These are phyloP conservation scores for Cyclopterus lumpus DNA, from an alignment of 2,797 vertebrate genomes.

Conservation along the genomic window DNA sequence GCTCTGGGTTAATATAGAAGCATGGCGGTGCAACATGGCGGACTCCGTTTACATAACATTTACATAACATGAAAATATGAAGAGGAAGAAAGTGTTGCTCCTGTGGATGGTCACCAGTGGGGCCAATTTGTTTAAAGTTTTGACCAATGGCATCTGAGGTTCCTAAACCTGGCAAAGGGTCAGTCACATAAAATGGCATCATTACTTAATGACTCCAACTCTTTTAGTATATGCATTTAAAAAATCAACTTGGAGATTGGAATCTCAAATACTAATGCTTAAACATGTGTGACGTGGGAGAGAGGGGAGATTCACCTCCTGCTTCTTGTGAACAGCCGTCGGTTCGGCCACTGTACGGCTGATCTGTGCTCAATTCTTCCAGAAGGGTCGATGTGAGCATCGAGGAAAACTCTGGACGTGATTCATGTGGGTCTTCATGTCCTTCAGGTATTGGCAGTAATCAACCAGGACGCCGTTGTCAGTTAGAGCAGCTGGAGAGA, in stretches of 20 bases:
- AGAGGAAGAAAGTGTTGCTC: background rate
- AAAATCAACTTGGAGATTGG: background rate
- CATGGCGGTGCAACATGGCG: too few species aligned
- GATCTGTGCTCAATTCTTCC: background rate
- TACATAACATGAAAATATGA: background rate
- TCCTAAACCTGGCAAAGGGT: background rate
- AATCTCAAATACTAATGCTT: background rate
- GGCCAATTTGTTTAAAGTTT: accelerated
- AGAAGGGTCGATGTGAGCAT: constrained; percentile 36
- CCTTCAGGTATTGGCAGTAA: constrained; percentile 42
- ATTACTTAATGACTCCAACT: background rate
- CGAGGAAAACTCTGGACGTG: constrained; percentile 10
- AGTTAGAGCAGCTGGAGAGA: constrained; percentile 30
- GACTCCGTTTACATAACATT: too few species aligned
- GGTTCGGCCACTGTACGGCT: too few species aligned
- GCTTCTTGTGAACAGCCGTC: background rate
- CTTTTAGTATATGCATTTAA: background rate
- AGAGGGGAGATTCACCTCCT: background rate
- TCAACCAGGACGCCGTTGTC: constrained; percentile 10
- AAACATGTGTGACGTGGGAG: background rate
- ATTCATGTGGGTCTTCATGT: constrained; percentile 21
- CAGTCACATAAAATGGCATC: background rate
- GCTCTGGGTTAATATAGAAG: too few species aligned
- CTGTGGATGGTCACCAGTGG: background rate
- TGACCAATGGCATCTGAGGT: accelerated